Evolutionary conservation across 1,140 invertebrate species (phyloP).

Genomic region (Watersipora subatra): DNA sequence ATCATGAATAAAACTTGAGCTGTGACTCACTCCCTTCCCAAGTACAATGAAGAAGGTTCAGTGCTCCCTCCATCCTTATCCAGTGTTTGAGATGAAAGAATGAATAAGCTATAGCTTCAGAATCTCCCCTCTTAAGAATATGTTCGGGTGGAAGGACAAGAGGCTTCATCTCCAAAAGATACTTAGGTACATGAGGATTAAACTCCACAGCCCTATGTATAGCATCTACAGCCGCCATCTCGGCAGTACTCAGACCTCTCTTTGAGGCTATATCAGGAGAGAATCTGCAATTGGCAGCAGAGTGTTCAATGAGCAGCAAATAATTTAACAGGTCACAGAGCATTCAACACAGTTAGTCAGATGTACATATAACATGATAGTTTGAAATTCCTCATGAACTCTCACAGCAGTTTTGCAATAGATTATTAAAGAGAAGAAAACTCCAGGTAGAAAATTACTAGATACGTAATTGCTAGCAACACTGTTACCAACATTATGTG

Average conservation of each 20-base stretch:
- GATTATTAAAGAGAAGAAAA: too few species aligned
- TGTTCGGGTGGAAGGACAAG: slow-evolving; percentile 92
- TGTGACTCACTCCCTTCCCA: slow-evolving; percentile 81
- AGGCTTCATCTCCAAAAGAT: slow-evolving; percentile 89
- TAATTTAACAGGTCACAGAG: too few species aligned
- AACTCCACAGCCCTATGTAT: slow-evolving; percentile 95
- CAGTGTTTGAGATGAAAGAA: slow-evolving; percentile 93
- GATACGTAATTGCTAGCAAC: too few species aligned
- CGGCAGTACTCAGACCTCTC: slow-evolving; percentile 69
- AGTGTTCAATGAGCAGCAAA: too few species aligned
- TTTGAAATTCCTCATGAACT: too few species aligned
- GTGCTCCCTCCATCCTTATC: slow-evolving; percentile 88
- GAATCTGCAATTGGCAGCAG: slow-evolving; percentile 43
- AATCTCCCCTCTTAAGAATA: slow-evolving; percentile 90
- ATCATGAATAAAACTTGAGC: too few species aligned
- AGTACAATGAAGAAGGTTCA: slow-evolving; percentile 82
- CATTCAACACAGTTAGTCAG: too few species aligned
- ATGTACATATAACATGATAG: too few species aligned
- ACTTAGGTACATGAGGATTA: slow-evolving; percentile 96
- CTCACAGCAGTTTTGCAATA: too few species aligned
- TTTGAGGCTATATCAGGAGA: slow-evolving; percentile 77
- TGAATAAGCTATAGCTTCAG: slow-evolving; percentile 88
- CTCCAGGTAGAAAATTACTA: too few species aligned
- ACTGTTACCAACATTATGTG: too few species aligned
- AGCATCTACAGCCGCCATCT: slow-evolving; percentile 88